Evolutionary conservation across 2,888 invertebrate species (phyloP).

Genomic region (Dryobota labecula): DNA sequence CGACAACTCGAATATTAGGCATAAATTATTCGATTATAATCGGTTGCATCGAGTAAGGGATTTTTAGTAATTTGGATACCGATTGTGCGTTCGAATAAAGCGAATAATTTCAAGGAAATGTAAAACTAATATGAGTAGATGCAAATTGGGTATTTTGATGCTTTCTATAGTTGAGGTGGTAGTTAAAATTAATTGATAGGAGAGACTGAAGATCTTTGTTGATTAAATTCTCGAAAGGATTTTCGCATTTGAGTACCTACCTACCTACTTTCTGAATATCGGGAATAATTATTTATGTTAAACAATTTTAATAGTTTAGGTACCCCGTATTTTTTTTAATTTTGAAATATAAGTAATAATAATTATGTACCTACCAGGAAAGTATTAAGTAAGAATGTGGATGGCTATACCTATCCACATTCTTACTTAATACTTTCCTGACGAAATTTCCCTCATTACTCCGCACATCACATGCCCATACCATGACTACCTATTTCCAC

Average conservation of each 20-base stretch:
- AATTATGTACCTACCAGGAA: too few species aligned
- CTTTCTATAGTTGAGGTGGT: not conserved
- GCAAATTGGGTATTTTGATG: slow-evolving; percentile 27
- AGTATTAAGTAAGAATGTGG: too few species aligned
- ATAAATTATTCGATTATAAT: slow-evolving; percentile 86
- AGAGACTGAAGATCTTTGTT: slow-evolving; percentile 7
- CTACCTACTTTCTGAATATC: not conserved
- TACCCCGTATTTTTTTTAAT: too few species aligned
- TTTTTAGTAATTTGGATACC: slow-evolving; percentile 55
- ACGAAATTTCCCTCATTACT: too few species aligned
- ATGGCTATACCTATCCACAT: too few species aligned
- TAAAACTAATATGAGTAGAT: slow-evolving; percentile 11
- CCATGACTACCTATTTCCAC: too few species aligned
- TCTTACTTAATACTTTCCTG: too few species aligned
- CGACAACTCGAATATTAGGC: slow-evolving; percentile 75
- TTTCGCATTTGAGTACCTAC: slow-evolving; percentile 13
- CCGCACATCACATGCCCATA: too few species aligned
- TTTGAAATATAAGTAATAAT: too few species aligned
- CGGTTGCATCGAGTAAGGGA: slow-evolving; percentile 65
- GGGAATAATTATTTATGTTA: not conserved
- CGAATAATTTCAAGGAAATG: slow-evolving; percentile 28
- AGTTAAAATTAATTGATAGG: slow-evolving; percentile 27
- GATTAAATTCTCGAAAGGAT: not conserved
- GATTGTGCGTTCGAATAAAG: slow-evolving; percentile 43
- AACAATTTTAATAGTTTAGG: not conserved